Evolutionary conservation across 2,888 invertebrate genomes (phyloP).

Genomic region (Muscina levida): DNA sequence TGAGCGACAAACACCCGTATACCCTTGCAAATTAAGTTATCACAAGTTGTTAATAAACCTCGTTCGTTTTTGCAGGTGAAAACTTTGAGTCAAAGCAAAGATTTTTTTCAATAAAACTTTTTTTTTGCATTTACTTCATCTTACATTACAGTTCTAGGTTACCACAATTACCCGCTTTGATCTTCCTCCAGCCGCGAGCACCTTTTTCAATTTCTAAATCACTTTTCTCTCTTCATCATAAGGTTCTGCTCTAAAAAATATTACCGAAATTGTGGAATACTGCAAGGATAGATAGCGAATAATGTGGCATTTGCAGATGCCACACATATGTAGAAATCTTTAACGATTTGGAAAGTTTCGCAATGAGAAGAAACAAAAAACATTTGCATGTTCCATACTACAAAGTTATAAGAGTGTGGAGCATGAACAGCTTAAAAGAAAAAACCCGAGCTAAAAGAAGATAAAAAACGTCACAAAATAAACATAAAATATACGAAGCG

Average conservation of each 20-base stretch:
- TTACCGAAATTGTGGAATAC: background rate
- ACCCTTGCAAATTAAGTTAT: no score
- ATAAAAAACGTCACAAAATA: background rate
- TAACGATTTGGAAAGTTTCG: no score
- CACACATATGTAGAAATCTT: background rate
- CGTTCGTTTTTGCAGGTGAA: no score
- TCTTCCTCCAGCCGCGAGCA: background rate
- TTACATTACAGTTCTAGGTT: no score
- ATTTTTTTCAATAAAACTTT: no score
- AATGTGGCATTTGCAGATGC: background rate
- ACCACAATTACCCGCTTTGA: background rate
- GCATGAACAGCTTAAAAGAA: background rate
- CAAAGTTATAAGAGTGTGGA: no score
- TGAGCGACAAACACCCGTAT: no score
- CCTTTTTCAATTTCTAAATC: constrained; percentile 6
- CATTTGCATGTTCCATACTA: background rate
- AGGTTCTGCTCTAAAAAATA: background rate
- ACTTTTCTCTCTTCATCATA: background rate
- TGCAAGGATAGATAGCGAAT: no score
- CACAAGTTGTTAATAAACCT: no score
- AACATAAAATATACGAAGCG: background rate
- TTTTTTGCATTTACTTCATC: background rate
- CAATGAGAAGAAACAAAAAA: background rate
- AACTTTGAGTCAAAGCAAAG: no score
- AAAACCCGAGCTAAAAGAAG: no score